Percentiles rank a stretch among this genome's conserved stretches.
These are phyloP conservation scores for Polylopha cassiicola DNA, from an alignment of 2,888 invertebrate genomes.

Conservation along the genomic window DNA sequence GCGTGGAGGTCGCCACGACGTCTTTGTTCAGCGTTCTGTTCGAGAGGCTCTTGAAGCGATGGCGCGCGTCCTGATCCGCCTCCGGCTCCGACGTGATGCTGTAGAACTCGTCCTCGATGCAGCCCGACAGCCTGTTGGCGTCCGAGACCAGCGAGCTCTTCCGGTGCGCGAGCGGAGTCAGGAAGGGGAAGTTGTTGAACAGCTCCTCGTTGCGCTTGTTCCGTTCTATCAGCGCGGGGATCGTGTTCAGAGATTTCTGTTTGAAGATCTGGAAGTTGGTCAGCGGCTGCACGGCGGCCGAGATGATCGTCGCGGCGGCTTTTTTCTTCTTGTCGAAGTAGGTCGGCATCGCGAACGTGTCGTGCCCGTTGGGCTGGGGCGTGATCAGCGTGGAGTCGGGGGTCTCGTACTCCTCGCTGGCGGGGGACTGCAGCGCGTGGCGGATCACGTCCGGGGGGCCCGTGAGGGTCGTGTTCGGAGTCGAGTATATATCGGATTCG, in stretches of 20 bases:
- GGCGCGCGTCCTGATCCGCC: constrained; percentile 45
- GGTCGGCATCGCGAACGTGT: constrained; percentile 63
- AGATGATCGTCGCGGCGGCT: constrained; percentile 47
- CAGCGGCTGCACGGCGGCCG: constrained; percentile 56
- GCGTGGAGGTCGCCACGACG: constrained; percentile 51
- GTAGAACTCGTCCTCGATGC: constrained; percentile 70
- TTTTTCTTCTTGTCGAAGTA: constrained; percentile 66
- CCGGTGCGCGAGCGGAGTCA: constrained; percentile 77
- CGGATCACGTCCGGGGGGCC: constrained; percentile 59
- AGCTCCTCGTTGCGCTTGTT: constrained; percentile 59
- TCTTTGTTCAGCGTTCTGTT: constrained; percentile 42
- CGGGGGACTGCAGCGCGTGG: constrained; percentile 39
- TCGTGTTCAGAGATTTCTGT: constrained; percentile 69
- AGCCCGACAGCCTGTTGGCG: constrained; percentile 56
- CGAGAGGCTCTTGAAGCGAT: constrained; percentile 48
- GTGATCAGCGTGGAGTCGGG: constrained; percentile 49
- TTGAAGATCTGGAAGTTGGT: constrained; percentile 68
- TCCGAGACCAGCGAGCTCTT: constrained; percentile 60
- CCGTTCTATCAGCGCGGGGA: constrained; percentile 58
- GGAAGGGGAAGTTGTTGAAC: constrained; percentile 75
- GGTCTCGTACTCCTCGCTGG: constrained; percentile 47
- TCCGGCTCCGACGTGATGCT: constrained; percentile 59
- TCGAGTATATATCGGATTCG: constrained; percentile 51
- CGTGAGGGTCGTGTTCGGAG: constrained; percentile 54
- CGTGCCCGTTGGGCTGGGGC: constrained; percentile 38